These are phyloP conservation scores for Dioctria linearis DNA, from an alignment of 2,888 invertebrate genomes.

Conservation along the genomic window DNA sequence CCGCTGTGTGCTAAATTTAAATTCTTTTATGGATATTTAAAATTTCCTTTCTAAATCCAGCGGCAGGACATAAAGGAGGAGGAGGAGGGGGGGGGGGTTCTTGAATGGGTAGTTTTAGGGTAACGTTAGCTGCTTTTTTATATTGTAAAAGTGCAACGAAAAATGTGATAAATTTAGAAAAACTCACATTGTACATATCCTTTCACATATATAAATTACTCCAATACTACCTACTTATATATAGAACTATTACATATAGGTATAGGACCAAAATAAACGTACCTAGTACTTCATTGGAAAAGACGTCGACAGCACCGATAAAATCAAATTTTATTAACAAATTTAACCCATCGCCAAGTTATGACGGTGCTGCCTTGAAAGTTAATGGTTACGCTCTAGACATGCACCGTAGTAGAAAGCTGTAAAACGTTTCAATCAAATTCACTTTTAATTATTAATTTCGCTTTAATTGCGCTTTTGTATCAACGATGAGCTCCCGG, in stretches of 20 bases:
- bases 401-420: slow-evolving; percentile 3
- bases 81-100: too few relatives aligned
- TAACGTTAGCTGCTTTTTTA: too few relatives aligned
- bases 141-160: too few relatives aligned
- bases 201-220: too few relatives aligned
- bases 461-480: slow-evolving; percentile 55
- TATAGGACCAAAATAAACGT: too few relatives aligned
- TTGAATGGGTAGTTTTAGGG: too few relatives aligned
- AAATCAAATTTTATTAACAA: slow-evolving; percentile 50
- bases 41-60: neutral
- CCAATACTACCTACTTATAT: too few relatives aligned
- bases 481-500: neutral
- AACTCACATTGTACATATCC: too few relatives aligned
- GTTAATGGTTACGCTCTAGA: neutral
- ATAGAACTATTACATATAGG: too few relatives aligned
- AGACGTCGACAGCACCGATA: neutral
- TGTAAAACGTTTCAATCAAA: slow-evolving; percentile 45
- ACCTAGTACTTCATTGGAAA: neutral
- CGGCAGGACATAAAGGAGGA: too few relatives aligned
- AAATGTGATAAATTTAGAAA: too few relatives aligned
- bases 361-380: slow-evolving; percentile 23
- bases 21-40: neutral
- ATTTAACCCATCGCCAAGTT: slow-evolving; percentile 26
- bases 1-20: neutral
- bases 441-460: slow-evolving; percentile 57